These are phyloP conservation scores for Chaetodon trifasciatus DNA, from an alignment of 2,797 vertebrate species.

Conservation along the genomic window DNA sequence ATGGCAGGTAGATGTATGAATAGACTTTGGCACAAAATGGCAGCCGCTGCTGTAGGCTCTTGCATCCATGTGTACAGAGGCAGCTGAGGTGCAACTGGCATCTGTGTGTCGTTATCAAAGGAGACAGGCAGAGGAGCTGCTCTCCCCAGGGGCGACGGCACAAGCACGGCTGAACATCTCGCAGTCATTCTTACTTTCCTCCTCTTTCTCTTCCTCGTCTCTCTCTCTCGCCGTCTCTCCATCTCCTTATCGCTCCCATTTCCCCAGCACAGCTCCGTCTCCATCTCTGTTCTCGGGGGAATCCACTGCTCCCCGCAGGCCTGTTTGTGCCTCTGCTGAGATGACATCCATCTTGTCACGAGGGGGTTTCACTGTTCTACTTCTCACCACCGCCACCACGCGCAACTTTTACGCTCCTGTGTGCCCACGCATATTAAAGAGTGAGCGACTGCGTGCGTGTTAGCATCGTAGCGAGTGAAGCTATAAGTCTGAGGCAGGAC, in stretches of 20 bases:
- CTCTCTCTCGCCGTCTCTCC: neutral
- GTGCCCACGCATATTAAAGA: constrained; percentile 35
- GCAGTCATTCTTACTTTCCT: constrained; percentile 38
- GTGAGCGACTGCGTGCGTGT: neutral
- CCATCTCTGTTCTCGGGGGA: constrained; percentile 51
- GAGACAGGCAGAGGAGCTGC: constrained; percentile 58
- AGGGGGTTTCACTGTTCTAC: constrained; percentile 62
- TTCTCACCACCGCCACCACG: constrained; percentile 28
- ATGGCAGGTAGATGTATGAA: constrained; percentile 58
- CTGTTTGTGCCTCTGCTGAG: constrained; percentile 64
- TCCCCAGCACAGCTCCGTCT: constrained; percentile 26
- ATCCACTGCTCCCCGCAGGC: constrained; percentile 52
- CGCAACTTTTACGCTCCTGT: constrained; percentile 8
- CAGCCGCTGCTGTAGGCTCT: constrained; percentile 53
- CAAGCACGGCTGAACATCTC: constrained; percentile 46
- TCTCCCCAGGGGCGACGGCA: constrained; percentile 41
- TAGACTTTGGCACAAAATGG: constrained; percentile 69
- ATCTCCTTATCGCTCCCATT: constrained; percentile 50
- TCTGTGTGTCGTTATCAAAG: constrained; percentile 68
- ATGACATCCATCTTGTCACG: constrained; percentile 71
- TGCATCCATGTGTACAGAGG: constrained; percentile 27
- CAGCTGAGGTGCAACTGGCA: constrained; percentile 61
- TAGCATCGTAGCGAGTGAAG: neutral
- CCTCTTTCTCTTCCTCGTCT: constrained; percentile 17
- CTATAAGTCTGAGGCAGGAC: neutral